Base-by-base conservation (phyloP, 2,797 vertebrate species). In the Etheostoma nigrum region DNA sequence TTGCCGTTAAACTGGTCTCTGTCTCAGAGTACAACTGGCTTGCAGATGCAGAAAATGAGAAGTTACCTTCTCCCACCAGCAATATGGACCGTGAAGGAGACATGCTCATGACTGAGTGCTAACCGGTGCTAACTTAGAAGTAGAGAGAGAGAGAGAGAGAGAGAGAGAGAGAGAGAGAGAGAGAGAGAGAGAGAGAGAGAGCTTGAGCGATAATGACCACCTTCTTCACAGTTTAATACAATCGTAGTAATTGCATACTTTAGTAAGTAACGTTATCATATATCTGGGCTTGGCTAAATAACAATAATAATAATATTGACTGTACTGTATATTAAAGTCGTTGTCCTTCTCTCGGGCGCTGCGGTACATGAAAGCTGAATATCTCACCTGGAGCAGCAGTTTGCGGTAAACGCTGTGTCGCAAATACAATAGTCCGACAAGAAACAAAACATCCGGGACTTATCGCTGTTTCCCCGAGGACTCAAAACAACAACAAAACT, bases 11-110 rank as follows among this genome's bases (percentile, higher is more conserved):
- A 6, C 36, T 73, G 14, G 65, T 89, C 1, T 78, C 80, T 0
- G 85, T 30, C 2, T 80, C 89, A 2, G 19, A 67, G 2, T 69
- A 64, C 0, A 60, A 62, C 73, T 90, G 89, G 60, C 95, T 92
- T 12, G 97, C 71, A 7, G 93, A 87, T 0, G 94, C 95, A 0
- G 98, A 95, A 82, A 97, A 99, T 0, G 98, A 98, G 87, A 99
- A 99, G 88, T 99, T 99, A n/a, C 98, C 98, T 78, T 99, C 98
- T 61, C 98, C 98, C 27, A 99, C 95, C 82, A 99, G 89, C 51
- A 99, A 90, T 65, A 97, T 77, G 25, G 94, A 89, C 62, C 86
- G 87, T 27, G 79, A 74, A 78, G 60, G 74, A 75, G 84, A 83
- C 93, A 94, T 93, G 58, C 61, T 72, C 59, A 27, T 40, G 36